A percentile compares a stretch with the other conserved stretches of the same genome.
These are phyloP conservation scores for Epizoanthus rinbou DNA, from an alignment of 92 coral and sea anemone genomes.

Conservation along the genomic window DNA sequence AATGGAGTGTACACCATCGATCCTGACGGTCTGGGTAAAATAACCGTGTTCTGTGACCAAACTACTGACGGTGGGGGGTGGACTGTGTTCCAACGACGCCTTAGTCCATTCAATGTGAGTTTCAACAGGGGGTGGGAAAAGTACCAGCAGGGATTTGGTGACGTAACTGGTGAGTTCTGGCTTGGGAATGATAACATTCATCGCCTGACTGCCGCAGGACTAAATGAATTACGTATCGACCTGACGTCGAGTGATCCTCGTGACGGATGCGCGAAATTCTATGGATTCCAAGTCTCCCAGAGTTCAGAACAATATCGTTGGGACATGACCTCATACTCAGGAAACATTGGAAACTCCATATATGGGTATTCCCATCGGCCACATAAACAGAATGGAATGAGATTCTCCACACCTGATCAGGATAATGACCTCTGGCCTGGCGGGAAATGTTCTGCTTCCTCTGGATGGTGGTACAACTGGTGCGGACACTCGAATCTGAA, in stretches of 20 bases:
- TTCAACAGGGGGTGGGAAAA: neutral
- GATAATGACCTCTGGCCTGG: neutral
- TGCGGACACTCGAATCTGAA: neutral
- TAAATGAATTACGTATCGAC: neutral
- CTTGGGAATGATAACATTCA: neutral
- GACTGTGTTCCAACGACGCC: slow-evolving; percentile 1
- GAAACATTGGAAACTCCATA: slow-evolving; percentile 3
- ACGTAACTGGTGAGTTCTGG: slow-evolving; percentile 17
- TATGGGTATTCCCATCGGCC: neutral
- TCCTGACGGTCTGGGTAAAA: neutral
- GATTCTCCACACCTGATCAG: neutral
- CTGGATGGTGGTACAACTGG: neutral
- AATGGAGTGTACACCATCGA: neutral
- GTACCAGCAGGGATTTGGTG: slow-evolving; percentile 15
- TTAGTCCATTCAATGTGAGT: neutral
- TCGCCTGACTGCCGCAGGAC: slow-evolving; percentile 3
- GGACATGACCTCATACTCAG: neutral
- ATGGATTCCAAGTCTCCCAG: neutral
- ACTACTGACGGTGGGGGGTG: slow-evolving; percentile 10
- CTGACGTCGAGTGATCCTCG: neutral
- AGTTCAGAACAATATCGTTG: neutral
- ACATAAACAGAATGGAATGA: neutral
- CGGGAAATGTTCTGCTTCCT: neutral
- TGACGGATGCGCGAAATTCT: slow-evolving; percentile 2
- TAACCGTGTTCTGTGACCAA: slow-evolving; percentile 26